Evolutionary conservation across 2,888 invertebrate genomes (phyloP).

Genomic region (Vannuccia rotundouncinata): DNA sequence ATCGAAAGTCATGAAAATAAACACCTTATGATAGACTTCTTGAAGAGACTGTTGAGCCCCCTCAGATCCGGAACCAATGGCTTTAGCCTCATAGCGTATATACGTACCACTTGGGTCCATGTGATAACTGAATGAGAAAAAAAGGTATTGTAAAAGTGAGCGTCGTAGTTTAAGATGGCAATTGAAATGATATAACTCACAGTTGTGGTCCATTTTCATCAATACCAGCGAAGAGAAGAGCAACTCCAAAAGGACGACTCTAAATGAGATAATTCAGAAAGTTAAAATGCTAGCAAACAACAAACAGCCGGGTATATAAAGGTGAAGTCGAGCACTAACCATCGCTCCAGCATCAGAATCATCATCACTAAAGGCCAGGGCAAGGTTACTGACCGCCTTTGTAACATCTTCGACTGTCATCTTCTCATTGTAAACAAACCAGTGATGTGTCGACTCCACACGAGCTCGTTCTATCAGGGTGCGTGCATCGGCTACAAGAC

Average conservation of each 20-base stretch:
- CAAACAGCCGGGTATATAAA: neutral
- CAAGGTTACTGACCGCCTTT: slow-evolving; percentile 93
- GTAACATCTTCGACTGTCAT: slow-evolving; percentile 96
- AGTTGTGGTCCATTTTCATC: slow-evolving; percentile 88
- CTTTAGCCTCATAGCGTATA: slow-evolving; percentile 94
- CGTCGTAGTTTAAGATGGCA: neutral
- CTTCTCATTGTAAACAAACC: slow-evolving; percentile 91
- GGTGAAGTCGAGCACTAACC: slow-evolving; percentile 61
- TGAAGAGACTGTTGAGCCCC: slow-evolving; percentile 91
- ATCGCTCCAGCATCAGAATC: slow-evolving; percentile 71
- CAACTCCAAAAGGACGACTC: slow-evolving; percentile 96
- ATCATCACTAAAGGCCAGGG: slow-evolving; percentile 98
- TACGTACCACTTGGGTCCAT: slow-evolving; percentile 99
- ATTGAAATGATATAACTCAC: slow-evolving; percentile 53
- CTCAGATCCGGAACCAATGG: slow-evolving; percentile 97
- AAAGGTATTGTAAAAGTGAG: neutral
- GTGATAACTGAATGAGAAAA: slow-evolving; percentile 62
- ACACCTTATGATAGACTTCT: slow-evolving; percentile 64
- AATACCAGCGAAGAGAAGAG: slow-evolving; percentile 84
- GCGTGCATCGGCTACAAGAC: slow-evolving; percentile 92
- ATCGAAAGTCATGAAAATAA: too few relatives aligned
- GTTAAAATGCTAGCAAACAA: neutral
- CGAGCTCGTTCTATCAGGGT: slow-evolving; percentile 87
- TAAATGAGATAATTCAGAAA: slow-evolving; percentile 42
- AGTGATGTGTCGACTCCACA: slow-evolving; percentile 80